Base-by-base conservation (phyloP, 2,797 vertebrate species). In the Pangasius mekongensis region DNA sequence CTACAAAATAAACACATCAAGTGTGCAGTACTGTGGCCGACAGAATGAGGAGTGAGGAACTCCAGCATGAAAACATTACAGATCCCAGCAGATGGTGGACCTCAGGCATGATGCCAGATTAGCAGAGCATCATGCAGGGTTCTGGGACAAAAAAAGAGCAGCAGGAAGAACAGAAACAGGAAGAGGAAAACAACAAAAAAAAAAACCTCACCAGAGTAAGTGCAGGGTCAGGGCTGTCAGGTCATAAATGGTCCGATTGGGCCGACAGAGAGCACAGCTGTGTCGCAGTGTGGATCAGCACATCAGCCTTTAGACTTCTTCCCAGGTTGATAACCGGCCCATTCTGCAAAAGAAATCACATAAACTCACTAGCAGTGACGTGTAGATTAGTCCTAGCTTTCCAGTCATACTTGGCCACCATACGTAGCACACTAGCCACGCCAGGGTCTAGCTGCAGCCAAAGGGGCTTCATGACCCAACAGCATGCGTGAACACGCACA, bases 281-380 rank as follows among this genome's bases (percentile, higher is more conserved):
- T 91, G 90, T 91, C 91, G 87, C 90, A 39, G 89, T 87, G 89
- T 64, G 39, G 91, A 91, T 94, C 92, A 94, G 93, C 91, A 94
- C 95, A 95, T 95, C 95, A 94, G 94, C 94, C 94, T 93, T 95
- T 94, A 88, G 93, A 95, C 90, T 92, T 94, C 93, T 94, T 93
- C 92, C 94, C 94, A 94, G 94, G 93, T 94, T 94, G 95, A 94
- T 92, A 93, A 89, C 83, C 89, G 88, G 94, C 92, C 95, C 96
- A 96, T 95, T 94, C 95, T 96, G 73, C 80, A 89, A 74, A 81
- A 69, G 56, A 87, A 89, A 36, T 87, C 43, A 30, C 71, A 74
- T 24, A 60, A 80, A 80, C 20, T 58, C 62, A 89, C 47, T 52
- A 43, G 54, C 67, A 71, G 52, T 74, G 60, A 86, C 58, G n/a